These are phyloP conservation scores for Macaca mulatta DNA, from an alignment of 2,113 vertebrate species.

Conservation along the genomic window DNA sequence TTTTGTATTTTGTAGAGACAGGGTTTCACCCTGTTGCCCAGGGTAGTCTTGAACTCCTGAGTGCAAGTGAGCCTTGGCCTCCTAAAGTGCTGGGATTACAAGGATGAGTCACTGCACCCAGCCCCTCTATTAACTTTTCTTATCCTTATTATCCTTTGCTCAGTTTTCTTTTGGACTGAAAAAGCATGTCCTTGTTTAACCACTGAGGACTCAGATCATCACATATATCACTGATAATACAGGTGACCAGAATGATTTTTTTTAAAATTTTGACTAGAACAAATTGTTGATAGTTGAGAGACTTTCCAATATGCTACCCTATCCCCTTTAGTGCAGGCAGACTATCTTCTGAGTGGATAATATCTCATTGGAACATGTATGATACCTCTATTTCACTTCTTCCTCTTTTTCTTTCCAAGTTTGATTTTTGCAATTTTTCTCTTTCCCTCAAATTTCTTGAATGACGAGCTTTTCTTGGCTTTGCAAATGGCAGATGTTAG, in stretches of 20 bases:
- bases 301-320: not conserved
- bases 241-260: not conserved
- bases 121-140: not conserved
- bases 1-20: too few relatives aligned
- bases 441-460: not conserved
- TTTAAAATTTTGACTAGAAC: constrained; percentile 23
- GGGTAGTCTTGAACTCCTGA: too few relatives aligned
- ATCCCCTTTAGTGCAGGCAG: not conserved
- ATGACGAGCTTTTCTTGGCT: not conserved
- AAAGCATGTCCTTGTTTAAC: not conserved
- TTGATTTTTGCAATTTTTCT: not conserved
- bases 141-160: not conserved
- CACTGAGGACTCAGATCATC: not conserved
- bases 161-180: not conserved
- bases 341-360: not conserved
- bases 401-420: not conserved
- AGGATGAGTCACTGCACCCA: too few relatives aligned
- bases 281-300: not conserved
- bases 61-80: too few relatives aligned
- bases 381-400: not conserved
- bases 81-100: too few relatives aligned
- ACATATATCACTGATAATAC: not conserved
- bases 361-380: not conserved
- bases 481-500: not conserved
- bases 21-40: too few relatives aligned